Conservation (phyloP, 2,888 invertebrate species). For the Theretra japonica region DNA sequence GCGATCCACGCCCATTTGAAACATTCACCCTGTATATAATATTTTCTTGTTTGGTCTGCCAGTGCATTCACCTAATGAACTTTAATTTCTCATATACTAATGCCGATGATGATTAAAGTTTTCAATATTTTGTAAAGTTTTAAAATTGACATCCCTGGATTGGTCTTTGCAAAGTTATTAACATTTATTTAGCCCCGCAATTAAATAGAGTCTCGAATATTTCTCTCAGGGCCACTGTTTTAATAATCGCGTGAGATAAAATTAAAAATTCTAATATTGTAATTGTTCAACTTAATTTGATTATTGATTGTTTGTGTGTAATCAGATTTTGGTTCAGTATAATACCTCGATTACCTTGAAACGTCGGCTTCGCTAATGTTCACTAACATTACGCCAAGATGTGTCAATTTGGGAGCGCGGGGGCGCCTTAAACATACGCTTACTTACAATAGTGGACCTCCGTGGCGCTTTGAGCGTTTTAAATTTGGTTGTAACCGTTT, state of each 20-base stretch:
- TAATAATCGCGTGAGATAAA: too few species aligned
- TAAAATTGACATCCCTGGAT: too few species aligned
- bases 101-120: too few species aligned
- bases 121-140: too few species aligned
- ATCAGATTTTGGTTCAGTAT: background rate
- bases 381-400: background rate
- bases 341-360: background rate
- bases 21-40: too few species aligned
- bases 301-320: background rate
- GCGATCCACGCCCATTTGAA: too few species aligned
- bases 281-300: background rate
- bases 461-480: background rate
- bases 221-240: too few species aligned
- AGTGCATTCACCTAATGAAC: background rate
- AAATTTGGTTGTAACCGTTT: background rate
- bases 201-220: too few species aligned
- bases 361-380: background rate
- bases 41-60: too few species aligned
- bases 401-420: conserved; percentile 20
- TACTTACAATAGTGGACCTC: conserved; percentile 29
- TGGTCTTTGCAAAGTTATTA: too few species aligned
- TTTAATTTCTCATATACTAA: background rate
- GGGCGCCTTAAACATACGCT: conserved; percentile 35
- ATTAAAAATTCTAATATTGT: background rate
- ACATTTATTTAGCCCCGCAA: too few species aligned